Base-by-base conservation (phyloP, 53 echinoderm and acorn worm genomes). In the Mesocentrotus franciscanus region DNA sequence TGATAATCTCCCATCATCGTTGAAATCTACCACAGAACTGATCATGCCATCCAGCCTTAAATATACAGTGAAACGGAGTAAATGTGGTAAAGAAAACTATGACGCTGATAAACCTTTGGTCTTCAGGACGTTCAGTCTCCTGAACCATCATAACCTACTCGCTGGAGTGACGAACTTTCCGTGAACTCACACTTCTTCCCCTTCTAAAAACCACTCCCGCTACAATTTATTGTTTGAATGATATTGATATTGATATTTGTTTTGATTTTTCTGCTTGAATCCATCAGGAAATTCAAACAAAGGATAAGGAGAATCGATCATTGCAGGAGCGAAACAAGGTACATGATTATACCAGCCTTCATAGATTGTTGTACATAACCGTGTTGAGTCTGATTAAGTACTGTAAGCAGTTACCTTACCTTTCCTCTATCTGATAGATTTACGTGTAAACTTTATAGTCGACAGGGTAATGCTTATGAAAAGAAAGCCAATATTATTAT, bases 241-340 rank as follows among this genome's bases (percentile, higher is more conserved):
- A 76, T 76, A 30, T 13, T 33, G 2, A 72, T 81, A 39, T 84
- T 49, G 29, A 22, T 49, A 85, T 55, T 55, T 55, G 26, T 85
- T 79, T 8, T 84, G 22, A 66, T 49, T 9, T 3, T 42, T 20
- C 84, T 84, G 49, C 22, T 27, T 74, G 8, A 81, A 81, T 81
- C 81, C 16, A 17, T 81, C 58, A 87, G 87, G 87, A 87, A 87
- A 24, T 87, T 27, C 87, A 87, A 87, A 13, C 57, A 11, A 87
- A 58, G 58, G 87, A 58, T 56, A 87, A 87, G 87, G 87, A 87
- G 14, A 13, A 87, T 87, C 26, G 6, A 87, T 57, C 87, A 57
- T 15, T 87, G 34, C 58, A 87, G 58, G 58, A 87, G 87, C 26
- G 10, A 56, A 26, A 87, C 58, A 58, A 87, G 87, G 87, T 87